phyloP scores from a whole-genome alignment of 2,113 vertebrate species.

The Marmota flaviventris region DNA sequence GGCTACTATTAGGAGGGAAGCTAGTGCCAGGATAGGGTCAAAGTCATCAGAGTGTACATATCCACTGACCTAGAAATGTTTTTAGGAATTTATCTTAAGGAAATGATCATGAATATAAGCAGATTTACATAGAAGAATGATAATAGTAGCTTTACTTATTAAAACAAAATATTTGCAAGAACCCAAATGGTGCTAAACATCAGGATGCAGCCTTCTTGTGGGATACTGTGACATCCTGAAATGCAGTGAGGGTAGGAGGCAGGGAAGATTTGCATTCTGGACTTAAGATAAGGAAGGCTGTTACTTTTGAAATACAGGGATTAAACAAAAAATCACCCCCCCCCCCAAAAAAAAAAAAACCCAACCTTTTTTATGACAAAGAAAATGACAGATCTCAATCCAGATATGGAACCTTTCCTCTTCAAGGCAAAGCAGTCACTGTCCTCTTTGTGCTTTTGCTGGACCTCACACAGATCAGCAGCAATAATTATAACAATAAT shows the following conservation, averaged over 20 bases:
- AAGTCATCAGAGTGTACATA: not conserved
- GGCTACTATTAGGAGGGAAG: not conserved
- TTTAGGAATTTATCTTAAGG: conserved; percentile 51
- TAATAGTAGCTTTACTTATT: not conserved
- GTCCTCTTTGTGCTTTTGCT: not conserved
- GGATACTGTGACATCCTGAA: not conserved
- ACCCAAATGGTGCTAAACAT: not conserved
- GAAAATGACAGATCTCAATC: not conserved
- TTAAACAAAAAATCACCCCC: not conserved
- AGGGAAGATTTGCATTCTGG: not conserved
- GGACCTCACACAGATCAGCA: not conserved
- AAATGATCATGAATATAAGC: conserved; percentile 16
- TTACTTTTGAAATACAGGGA: not conserved
- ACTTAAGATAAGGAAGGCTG: not conserved
- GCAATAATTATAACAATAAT: too few species aligned
- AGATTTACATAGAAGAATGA: not conserved
- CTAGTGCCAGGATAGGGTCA: not conserved
- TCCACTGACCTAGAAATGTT: not conserved
- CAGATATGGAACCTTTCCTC: not conserved
- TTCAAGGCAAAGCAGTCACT: not conserved
- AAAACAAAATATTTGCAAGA: conserved; percentile 13
- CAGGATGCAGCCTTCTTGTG: not conserved
- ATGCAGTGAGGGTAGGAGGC: not conserved
- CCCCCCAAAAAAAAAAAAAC: too few species aligned
- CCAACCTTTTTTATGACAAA: not conserved